Base-by-base conservation (phyloP, 2,113 vertebrate genomes). In the Aegypius monachus region DNA sequence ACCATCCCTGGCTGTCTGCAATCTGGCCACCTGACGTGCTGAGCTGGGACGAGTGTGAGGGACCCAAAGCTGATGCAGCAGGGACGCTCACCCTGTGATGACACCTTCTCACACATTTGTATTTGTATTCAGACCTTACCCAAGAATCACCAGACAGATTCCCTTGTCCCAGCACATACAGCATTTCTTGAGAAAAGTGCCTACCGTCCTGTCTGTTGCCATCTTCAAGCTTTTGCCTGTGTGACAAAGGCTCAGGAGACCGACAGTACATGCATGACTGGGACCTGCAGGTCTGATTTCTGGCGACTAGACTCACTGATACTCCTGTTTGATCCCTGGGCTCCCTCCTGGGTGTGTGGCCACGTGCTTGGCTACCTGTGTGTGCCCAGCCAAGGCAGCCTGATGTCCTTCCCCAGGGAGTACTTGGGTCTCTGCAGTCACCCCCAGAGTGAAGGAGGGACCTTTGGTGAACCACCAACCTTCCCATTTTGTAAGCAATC, bases 1-100 rank as follows among this genome's bases (percentile, higher is more conserved):
- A 7, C 13, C 1, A 12, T 14, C 50, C 75, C 42, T 25, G 75
- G 19, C 45, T 81, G 62, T 1, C 9, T 1, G 45, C 48, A 42
- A 0, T 4, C 34, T 2, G 0, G 38, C 29, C 1, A 4, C 18
- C 58, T 47, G 56, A 8, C 0, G 40, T 3, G 0, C n/a, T 25
- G 52, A 50, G 32, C 85, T 65, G 53, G 16, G 47, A 20, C 1
- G 0, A 10, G 34, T 55, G 10, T 2, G 16, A 71, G 23, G 18
- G 19, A 36, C 32, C 40, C 47, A 6, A 9, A 71, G 52, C 21
- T 2, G 1, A 4, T 11, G 36, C 27, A 56, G 50, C 6, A 19
- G 20, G 8, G 27, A 73, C 45, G 32, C 20, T 32, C 45, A 13
- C 20, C 32, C 42, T 23, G n/a, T 6, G n/a, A n/a, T 29, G 47